Evolutionary conservation across 2,888 invertebrate genomes (phyloP), one percentile per base, ranked within the genome.

Genomic region (Eilema depressum): DNA sequence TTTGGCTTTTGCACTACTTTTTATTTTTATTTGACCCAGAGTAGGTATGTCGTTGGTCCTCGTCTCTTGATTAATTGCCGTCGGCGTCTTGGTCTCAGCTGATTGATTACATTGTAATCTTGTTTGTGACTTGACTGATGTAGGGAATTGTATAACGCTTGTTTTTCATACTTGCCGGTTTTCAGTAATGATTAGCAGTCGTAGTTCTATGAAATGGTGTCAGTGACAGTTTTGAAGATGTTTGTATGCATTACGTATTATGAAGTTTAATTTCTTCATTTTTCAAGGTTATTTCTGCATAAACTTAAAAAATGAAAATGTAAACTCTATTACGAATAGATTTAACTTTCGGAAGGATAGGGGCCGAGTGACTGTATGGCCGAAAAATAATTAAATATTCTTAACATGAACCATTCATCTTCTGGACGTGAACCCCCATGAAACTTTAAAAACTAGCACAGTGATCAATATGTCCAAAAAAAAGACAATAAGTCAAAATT

Each of bases 51-150:
- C 81, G 85, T 80, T 81, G 79, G 79, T 83, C 84, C 87, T 86
- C 89, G 86, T 83, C 86, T 79, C 86, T 92, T 93, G 94, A 94
- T 94, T 93, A 93, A 94, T 94, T 91, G 91, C 88, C 81, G 83
- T 71, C 84, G 85, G 88, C 88, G 86, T 88, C 86, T 88, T 88
- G 84, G 85, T 85, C 84, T 85, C 82, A 77, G 83, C 89, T 94
- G 95, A 94, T 94, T 93, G 94, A 94, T 95, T 91, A 90, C 92
- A 89, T 87, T 92, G 92, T 93, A 92, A 94, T 93, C 92, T 92
- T 93, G 92, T 94, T 94, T 93, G 91, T 90, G 92, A 93, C 91
- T 92, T 92, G 93, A 93, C 90, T 88, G 91, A 93, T 92, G 92
- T 86, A 85, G 80, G 83, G 85, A 85, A 86, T 89, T 90, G 88